Evolutionary conservation across 2,797 vertebrate genomes (phyloP), one percentile per base, ranked within the genome.

Genomic region (Aldrovandia affinis): DNA sequence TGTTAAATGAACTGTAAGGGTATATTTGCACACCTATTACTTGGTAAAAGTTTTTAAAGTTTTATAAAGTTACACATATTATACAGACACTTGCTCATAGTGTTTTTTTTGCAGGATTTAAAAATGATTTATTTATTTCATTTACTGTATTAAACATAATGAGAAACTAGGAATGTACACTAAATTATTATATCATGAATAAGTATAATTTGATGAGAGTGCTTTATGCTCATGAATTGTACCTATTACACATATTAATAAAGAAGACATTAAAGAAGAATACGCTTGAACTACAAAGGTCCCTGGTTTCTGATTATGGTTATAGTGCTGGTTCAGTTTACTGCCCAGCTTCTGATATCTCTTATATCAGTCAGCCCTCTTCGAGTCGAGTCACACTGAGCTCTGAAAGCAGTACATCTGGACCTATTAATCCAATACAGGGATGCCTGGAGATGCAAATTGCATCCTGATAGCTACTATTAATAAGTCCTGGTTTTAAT

Each of bases 1-100:
- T 80, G 86, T 80, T 87, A 85, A 85, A 87, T 87, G 83, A 65
- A n/a, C 80, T 84, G 83, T 82, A 82, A 86, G 50, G 50, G 50
- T 52, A 52, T 52, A 52, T 52, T 82, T 84, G 75, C 84, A 59
- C 75, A 39, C 73, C 28, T 80, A 55, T 52, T 20, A 22, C 25
- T 52, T 52, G 4, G 4, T 12, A n/a, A n/a, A n/a, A n/a, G n/a
- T n/a, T n/a, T n/a, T n/a, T n/a, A n/a, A n/a, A n/a, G n/a, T n/a
- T n/a, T n/a, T n/a, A n/a, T n/a, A n/a, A n/a, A n/a, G n/a, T n/a
- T n/a, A n/a, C n/a, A n/a, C n/a, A n/a, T n/a, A n/a, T n/a, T n/a
- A n/a, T n/a, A n/a, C n/a, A n/a, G n/a, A n/a, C n/a, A n/a, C n/a
- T n/a, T n/a, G n/a, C n/a, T n/a, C n/a, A n/a, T n/a, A n/a, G n/a